Percentiles rank a stretch among this genome's conserved stretches.
These are phyloP conservation scores for Drosophila malerkotliana DNA, from an alignment of 1,140 invertebrate species.

Conservation along the genomic window DNA sequence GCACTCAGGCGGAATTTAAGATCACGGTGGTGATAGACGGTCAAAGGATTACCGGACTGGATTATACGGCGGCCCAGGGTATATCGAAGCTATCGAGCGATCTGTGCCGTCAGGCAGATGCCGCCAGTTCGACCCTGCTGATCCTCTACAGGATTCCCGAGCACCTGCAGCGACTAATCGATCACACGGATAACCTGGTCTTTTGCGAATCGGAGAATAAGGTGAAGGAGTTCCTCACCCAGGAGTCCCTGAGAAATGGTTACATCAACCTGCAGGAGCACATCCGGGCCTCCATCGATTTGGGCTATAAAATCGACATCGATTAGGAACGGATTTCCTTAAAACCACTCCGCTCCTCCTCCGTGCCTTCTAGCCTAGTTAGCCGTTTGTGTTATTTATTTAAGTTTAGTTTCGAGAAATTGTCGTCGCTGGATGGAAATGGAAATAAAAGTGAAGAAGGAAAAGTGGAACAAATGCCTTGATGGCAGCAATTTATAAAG, in stretches of 20 bases:
- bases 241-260: conserved; percentile 79
- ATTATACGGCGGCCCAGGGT: conserved; percentile 86
- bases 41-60: conserved; percentile 86
- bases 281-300: conserved; percentile 81
- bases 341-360: not conserved
- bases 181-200: conserved; percentile 71
- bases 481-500: conserved; percentile 78
- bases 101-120: conserved; percentile 59
- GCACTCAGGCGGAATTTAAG: conserved; percentile 72
- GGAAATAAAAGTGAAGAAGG: conserved; percentile 44
- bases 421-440: conserved; percentile 37
- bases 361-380: conserved; percentile 16
- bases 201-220: conserved; percentile 71
- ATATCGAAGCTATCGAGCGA: conserved; percentile 77
- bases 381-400: conserved; percentile 66
- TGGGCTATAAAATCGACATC: conserved; percentile 78
- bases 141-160: conserved; percentile 67
- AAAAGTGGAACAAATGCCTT: conserved; percentile 72
- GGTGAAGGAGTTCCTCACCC: conserved; percentile 74
- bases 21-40: conserved; percentile 87
- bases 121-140: conserved; percentile 53
- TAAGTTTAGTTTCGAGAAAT: conserved; percentile 49
- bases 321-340: conserved; percentile 41
- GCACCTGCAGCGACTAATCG: conserved; percentile 68
- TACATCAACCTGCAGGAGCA: conserved; percentile 76